Evolutionary conservation across 2,797 vertebrate species (phyloP).

Genomic region (Clarias pachynema): DNA sequence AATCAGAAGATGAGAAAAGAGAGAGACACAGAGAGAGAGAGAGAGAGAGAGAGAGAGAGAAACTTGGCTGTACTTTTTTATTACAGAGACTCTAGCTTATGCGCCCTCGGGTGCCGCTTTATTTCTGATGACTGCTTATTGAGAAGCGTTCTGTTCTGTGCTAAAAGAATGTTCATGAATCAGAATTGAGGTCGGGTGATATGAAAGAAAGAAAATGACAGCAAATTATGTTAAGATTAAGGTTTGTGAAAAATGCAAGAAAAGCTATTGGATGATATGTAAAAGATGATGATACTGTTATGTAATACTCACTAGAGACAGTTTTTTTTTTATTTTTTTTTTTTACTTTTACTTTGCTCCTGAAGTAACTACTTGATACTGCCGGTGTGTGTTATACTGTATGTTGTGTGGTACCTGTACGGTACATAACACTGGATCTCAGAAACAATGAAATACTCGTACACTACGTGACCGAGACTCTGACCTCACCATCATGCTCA

Average conservation of each 20-base stretch:
- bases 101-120: background rate
- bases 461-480: background rate
- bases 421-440: background rate
- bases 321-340: no score
- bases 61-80: background rate
- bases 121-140: background rate
- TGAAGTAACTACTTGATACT: background rate
- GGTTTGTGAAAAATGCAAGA: background rate
- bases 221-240: background rate
- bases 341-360: background rate
- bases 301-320: background rate
- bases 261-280: background rate
- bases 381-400: background rate
- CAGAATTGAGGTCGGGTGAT: background rate
- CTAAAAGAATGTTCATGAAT: background rate
- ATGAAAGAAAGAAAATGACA: background rate
- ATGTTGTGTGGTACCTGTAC: background rate
- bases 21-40: no score
- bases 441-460: background rate
- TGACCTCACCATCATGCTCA: background rate
- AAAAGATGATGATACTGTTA: background rate
- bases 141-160: background rate
- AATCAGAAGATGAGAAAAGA: constrained; percentile 4
- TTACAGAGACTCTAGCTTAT: constrained; percentile 57
- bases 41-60: background rate